Evolutionary conservation across 2,797 vertebrate species (phyloP).

Genomic region (Lindbergichthys nudifrons): DNA sequence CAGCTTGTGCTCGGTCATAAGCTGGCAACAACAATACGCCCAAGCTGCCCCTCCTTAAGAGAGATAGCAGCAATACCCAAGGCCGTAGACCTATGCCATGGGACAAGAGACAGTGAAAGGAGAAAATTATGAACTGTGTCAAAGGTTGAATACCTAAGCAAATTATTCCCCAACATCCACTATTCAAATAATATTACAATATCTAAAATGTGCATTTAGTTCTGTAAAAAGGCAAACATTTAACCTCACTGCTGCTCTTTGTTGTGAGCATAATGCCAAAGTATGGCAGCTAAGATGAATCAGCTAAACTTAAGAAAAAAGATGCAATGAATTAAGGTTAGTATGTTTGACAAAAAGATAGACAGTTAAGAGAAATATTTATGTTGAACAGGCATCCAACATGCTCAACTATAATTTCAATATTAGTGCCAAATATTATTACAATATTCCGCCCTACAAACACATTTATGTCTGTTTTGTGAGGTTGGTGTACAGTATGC

Average conservation of each 20-base stretch:
- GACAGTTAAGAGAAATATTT: neutral
- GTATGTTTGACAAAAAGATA: neutral
- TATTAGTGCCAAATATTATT: neutral
- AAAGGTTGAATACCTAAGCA: too few species aligned
- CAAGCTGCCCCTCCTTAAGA: too few species aligned
- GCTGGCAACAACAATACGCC: too few species aligned
- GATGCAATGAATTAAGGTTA: neutral
- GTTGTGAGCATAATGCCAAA: neutral
- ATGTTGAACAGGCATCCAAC: neutral
- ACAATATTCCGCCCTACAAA: neutral
- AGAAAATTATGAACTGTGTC: too few species aligned
- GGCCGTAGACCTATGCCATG: too few species aligned
- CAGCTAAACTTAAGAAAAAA: neutral
- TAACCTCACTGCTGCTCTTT: neutral
- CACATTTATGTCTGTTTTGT: neutral
- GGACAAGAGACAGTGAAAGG: too few species aligned
- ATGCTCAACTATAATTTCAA: neutral
- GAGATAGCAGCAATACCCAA: too few species aligned
- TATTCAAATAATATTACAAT: neutral
- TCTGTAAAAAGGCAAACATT: neutral
- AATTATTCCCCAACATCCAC: too few species aligned
- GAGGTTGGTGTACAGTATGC: constrained; percentile 20
- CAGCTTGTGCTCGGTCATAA: too few species aligned
- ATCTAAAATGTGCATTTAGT: neutral
- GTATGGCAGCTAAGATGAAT: neutral